Evolutionary conservation across 2,797 vertebrate species (phyloP).

Genomic region (Scarus forsteni): DNA sequence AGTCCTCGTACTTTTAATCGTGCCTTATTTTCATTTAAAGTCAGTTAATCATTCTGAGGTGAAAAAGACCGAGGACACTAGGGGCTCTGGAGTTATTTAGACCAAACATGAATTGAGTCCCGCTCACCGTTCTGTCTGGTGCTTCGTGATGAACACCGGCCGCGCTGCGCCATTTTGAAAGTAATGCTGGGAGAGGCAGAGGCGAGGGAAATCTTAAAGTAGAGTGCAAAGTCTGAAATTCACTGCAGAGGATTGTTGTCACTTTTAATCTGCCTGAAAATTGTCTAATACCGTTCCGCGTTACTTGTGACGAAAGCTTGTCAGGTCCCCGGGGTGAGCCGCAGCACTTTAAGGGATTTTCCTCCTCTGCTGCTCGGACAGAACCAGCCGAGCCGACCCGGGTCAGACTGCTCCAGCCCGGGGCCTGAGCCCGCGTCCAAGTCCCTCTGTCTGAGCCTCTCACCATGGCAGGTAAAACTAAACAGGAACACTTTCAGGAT

Average conservation of each 20-base stretch:
- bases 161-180: conserved; percentile 85
- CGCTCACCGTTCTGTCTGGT: conserved; percentile 25
- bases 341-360: conserved; percentile 35
- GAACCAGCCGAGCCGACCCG: conserved; percentile 64
- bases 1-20: background rate
- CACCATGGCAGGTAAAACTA: conserved; percentile 81
- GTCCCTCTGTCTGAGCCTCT: conserved; percentile 41
- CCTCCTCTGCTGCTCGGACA: conserved; percentile 46
- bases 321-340: background rate
- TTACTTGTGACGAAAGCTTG: conserved; percentile 1
- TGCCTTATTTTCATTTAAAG: background rate
- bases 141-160: conserved; percentile 53
- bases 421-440: conserved; percentile 68
- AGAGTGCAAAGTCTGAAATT: conserved; percentile 72
- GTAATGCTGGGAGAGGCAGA: conserved; percentile 65
- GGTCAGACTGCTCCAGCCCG: conserved; percentile 56
- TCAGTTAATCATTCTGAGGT: fast-evolving
- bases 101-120: background rate
- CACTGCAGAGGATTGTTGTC: background rate
- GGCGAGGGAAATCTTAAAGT: conserved; percentile 77
- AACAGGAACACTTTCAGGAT: background rate
- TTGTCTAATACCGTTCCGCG: background rate
- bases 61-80: fast-evolving
- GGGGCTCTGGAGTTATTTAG: background rate
- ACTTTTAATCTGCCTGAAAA: conserved; percentile 7